Evolutionary conservation across 2,888 invertebrate species (phyloP), one percentile per base, ranked within the genome.

Genomic region (Pyrochroa serraticornis): DNA sequence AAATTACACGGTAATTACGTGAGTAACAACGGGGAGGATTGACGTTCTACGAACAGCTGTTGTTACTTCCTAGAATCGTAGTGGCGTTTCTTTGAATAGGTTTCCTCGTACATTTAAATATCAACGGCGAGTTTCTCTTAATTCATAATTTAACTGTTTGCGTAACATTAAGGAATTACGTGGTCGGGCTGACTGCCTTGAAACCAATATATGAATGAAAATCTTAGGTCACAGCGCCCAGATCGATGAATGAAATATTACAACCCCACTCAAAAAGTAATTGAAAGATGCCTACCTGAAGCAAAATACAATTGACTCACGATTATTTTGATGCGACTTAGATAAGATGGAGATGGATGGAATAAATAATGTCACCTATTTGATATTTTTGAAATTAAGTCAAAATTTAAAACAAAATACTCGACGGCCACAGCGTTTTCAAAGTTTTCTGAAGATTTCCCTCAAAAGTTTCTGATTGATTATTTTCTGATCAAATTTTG

Each of bases 131-230:
- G 44, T 58, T 58, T 52, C 58, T 44, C 52, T 50, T 44, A 42
- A 58, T 58, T 58, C 58, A 58, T 53, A 58, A 52, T 58, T 53
- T 46, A 50, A 38, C 41, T 47, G 31, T 53, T 53, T 53, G 48
- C 52, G 53, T 58, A 58, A 58, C 53, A 53, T 45, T 53, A 47
- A 50, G 43, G 41, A 51, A 58, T 38, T 58, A 47, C 52, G 58
- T 56, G 55, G 50, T 60, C 56, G 56, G 60, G 60, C 57, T 52
- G 60, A 47, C 60, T 57, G 48, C 60, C 60, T 60, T 60, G 60
- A 60, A 60, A 60, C 60, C 33, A 59, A 56, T 55, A 36, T 45
- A 57, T 60, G 60, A 60, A 60, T 60, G 60, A 60, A 60, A 57
- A 44, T 53, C 37, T 51, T 52, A 44, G 44, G 38, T 46, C 41